A percentile compares a stretch with the other conserved stretches of the same genome.
Conservation (phyloP, 2,888 invertebrate genomes). For the Drosophila austrosaltans region DNA sequence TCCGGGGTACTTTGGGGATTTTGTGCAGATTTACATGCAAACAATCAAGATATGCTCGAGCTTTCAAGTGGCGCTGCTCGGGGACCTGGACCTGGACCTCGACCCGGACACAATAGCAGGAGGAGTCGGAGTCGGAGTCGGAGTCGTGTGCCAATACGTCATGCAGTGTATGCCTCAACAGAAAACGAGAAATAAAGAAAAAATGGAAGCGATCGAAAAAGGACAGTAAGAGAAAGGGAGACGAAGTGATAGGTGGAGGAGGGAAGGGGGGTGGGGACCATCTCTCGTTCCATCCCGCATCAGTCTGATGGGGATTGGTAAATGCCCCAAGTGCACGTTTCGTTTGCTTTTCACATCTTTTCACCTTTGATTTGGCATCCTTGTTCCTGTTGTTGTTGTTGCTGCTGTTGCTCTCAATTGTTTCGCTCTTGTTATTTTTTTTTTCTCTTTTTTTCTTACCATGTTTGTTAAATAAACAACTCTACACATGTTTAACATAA, state of each 20-base stretch:
- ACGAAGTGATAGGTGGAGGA: background rate
- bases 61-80: conserved; percentile 66
- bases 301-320: conserved; percentile 22
- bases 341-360: conserved; percentile 66
- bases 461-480: conserved; percentile 68
- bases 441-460: conserved; percentile 26
- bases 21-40: conserved; percentile 79
- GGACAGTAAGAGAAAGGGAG: background rate
- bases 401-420: conserved; percentile 24
- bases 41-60: conserved; percentile 77
- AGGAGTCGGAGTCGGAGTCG: conserved; percentile 24
- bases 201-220: conserved; percentile 7
- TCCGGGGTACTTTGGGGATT: conserved; percentile 73
- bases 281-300: background rate
- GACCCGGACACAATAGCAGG: conserved; percentile 2
- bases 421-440: conserved; percentile 32
- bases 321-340: conserved; percentile 52
- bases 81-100: conserved; percentile 30
- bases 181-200: conserved; percentile 24
- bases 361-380: conserved; percentile 68
- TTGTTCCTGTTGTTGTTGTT: background rate
- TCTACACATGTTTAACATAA: conserved; percentile 48
- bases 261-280: background rate
- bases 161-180: conserved; percentile 62
- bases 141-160: conserved; percentile 65